Conservation (phyloP, 2,888 invertebrate genomes). For the Adelphocoris suturalis region DNA sequence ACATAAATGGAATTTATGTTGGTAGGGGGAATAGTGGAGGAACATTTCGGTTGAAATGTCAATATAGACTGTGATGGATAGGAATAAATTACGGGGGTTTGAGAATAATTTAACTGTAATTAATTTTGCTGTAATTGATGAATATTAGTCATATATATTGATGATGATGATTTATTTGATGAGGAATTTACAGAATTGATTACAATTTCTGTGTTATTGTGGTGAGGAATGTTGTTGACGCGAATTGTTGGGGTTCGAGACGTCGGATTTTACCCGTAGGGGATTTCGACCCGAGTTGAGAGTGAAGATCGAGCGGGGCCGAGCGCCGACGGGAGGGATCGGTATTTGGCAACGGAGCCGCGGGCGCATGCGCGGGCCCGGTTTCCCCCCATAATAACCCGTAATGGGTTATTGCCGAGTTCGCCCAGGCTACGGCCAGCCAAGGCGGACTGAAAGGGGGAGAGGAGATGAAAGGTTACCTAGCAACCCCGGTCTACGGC, state of each 20-base stretch:
- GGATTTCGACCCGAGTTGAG: conserved; percentile 16
- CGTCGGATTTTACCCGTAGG: background rate
- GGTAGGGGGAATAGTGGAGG: too few species aligned
- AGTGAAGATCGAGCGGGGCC: background rate
- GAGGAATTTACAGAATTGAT: background rate
- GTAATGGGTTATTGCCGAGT: conserved; percentile 16
- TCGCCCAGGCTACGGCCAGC: too few species aligned
- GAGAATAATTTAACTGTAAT: too few species aligned
- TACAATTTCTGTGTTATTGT: background rate
- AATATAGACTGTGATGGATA: too few species aligned
- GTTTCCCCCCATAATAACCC: background rate
- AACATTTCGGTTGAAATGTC: too few species aligned
- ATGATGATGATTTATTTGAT: background rate
- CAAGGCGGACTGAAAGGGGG: background rate
- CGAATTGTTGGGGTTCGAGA: background rate
- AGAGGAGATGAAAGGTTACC: background rate
- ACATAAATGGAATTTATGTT: too few species aligned
- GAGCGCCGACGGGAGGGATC: background rate
- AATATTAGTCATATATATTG: too few species aligned
- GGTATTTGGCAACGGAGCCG: conserved; percentile 17
- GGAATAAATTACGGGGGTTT: too few species aligned
- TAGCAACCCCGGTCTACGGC: background rate
- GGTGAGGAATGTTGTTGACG: background rate
- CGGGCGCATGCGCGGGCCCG: background rate
- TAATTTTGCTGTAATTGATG: too few species aligned